These are phyloP conservation scores for Sebastes hopkinsi DNA, from an alignment of 2,797 vertebrate genomes.

Conservation along the genomic window DNA sequence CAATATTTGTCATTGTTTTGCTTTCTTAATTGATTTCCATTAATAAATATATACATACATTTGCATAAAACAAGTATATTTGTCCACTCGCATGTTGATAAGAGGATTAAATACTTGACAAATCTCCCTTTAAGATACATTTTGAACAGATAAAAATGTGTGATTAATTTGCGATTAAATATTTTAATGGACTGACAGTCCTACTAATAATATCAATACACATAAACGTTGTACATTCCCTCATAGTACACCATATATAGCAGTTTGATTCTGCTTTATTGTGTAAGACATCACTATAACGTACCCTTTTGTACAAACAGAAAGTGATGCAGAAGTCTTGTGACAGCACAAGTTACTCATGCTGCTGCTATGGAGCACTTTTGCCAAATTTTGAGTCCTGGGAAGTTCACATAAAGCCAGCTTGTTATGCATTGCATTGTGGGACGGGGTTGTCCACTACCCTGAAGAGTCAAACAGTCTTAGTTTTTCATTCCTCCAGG, in stretches of 20 bases:
- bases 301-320: neutral
- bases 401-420: neutral
- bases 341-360: neutral
- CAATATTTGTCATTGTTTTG: too few species aligned
- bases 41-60: too few species aligned
- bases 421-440: neutral
- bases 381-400: neutral
- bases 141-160: too few species aligned
- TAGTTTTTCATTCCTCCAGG: neutral
- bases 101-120: too few species aligned
- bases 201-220: neutral
- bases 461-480: neutral
- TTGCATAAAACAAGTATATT: too few species aligned
- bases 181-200: too few species aligned
- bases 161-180: too few species aligned
- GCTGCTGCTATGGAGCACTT: neutral
- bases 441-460: neutral
- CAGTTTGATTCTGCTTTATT: neutral
- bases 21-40: rapidly evolving
- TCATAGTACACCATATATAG: neutral
- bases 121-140: too few species aligned
- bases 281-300: neutral
- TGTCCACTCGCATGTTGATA: too few species aligned
- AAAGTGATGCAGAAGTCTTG: neutral
- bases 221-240: neutral